Evolutionary conservation across 2,113 vertebrate species (phyloP), one percentile per base, ranked within the genome.

Genomic region (Caranx melampygus): DNA sequence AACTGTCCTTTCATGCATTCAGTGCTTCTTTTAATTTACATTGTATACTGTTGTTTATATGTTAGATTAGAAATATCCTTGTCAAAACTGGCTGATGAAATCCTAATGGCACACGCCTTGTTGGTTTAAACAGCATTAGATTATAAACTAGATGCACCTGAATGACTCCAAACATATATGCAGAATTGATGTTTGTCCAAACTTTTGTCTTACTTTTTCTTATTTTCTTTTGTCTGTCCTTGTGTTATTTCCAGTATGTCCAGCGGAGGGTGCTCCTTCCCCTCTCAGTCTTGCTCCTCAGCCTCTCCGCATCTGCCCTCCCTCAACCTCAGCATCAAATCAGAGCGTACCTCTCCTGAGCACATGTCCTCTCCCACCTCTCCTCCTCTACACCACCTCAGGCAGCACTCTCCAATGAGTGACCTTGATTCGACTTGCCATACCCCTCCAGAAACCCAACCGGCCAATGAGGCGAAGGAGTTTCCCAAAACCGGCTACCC

Each of bases 301-400:
- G 47, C 90, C 0, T 81, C 92, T 42, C 89, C 96, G 15, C 91
- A 95, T 0, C 74, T 91, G 35, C 83, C 92, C 26, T 93, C 91
- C 60, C 93, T 94, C 21, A 85, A 92, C 70, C 67, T 97, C 93
- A 96, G 88, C 94, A 96, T 99, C 95, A 99, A 99, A 78, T 96
- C 96, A 0, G 97, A 99, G 90, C 95, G 96, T 1, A 90, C 94
- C 87, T 97, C 97, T 2, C 97, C 97, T 0, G 95, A 94, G 13
- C 94, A 95, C 68, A 95, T 94, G 57, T 84, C 91, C 77, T 94
- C 94, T 1, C 90, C 95, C 1, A 59, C 90, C 65, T 79, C 93
- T 21, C 88, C 94, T 55, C 92, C 94, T 0, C 89, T 92, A 12
- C 92, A 89, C 72, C 83, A 94, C 71, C 75, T 90, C 60, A 60